Evolutionary conservation across 2,113 vertebrate genomes (phyloP), one percentile per base, ranked within the genome.

Genomic region (Anguilla japonica): DNA sequence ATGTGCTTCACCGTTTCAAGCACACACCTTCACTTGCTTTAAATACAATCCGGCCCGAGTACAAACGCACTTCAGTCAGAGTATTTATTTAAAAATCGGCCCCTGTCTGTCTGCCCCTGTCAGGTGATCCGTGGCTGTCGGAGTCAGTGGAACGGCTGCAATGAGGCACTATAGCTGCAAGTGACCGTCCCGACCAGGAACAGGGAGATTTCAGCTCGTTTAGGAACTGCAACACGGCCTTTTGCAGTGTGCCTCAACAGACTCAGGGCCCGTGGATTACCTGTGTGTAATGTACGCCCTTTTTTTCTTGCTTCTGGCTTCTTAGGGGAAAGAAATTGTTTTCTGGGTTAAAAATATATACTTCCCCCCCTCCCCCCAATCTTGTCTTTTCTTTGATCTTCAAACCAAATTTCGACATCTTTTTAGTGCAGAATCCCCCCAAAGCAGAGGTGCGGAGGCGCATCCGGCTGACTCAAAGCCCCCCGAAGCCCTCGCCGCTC

Each of bases 381-480:
- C 50, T 53, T n/a, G 7, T 71, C 5, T n/a, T 71, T n/a, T 75
- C n/a, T 75, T 83, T 83, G 53, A 83, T 50, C 50, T 63, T 83
- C 39, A 83, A 83, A 83, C 56, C 29, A 60, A 63, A 18, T 39
- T 60, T 83, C 16, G n/a, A 50, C 22, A 3, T 83, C 20, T 41
- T 34, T 41, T 79, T 41, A 22, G 9, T 40, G 34, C 43, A 57
- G 87, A 87, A 93, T 92, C 89, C 91, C 34, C 92, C 89, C 93
- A 93, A 26, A 94, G 92, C 92, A 90, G 91, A 90, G 91, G 92
- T 94, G 91, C 90, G 93, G 89, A 89, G 94, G 91, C 91, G 92
- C 87, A 89, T 91, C 92, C 93, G 92, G 91, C 93, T 89, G 92
- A 92, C 92, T 94, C 93, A 96, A 95, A 95, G 94, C 91, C 91